Conservation (phyloP, 2,113 vertebrate species). For the Fregata magnificens region DNA sequence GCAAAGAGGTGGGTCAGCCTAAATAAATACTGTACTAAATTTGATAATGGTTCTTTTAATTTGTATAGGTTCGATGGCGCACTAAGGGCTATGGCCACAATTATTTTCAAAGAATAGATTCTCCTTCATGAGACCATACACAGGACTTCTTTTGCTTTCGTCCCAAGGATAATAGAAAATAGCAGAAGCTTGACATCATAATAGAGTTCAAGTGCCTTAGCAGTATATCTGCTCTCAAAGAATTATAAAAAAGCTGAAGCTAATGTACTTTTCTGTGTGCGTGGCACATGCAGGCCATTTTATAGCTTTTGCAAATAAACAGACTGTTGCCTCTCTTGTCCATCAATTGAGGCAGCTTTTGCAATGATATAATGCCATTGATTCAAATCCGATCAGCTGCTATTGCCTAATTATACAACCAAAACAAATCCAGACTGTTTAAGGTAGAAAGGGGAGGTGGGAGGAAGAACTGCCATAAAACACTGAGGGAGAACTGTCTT, state of each 20-base stretch:
- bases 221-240: constrained; percentile 27
- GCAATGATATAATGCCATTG: neutral
- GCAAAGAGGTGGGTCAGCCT: neutral
- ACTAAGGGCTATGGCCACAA: neutral
- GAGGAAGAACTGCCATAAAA: constrained; percentile 32
- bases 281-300: constrained; percentile 5
- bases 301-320: constrained; percentile 44
- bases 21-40: constrained; percentile 6
- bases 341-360: constrained; percentile 51
- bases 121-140: neutral
- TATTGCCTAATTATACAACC: constrained; percentile 61
- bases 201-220: constrained; percentile 61
- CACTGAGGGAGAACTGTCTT: constrained; percentile 25
- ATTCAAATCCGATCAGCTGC: constrained; percentile 57
- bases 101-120: neutral
- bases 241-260: constrained; percentile 38
- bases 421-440: constrained; percentile 66
- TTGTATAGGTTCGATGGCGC: neutral
- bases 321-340: constrained; percentile 56
- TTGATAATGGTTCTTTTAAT: constrained; percentile 31
- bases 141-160: constrained; percentile 26
- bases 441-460: constrained; percentile 8
- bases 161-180: constrained; percentile 51
- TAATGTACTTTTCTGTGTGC: constrained; percentile 21
- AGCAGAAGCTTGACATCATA: constrained; percentile 57